Conservation (phyloP, 2,888 invertebrate genomes). For the Drymonia ruficornis region DNA sequence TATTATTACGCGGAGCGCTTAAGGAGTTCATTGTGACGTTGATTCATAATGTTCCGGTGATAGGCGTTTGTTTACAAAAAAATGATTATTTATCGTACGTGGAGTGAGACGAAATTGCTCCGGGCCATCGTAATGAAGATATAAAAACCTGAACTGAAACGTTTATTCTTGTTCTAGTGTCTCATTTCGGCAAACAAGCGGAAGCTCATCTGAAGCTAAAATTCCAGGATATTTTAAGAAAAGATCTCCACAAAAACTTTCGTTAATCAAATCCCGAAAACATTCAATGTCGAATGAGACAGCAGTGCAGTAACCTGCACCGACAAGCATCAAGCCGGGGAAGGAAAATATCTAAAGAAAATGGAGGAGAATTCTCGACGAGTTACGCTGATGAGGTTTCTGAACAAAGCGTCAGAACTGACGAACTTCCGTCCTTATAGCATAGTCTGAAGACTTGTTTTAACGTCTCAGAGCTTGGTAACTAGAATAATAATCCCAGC, state of each 20-base stretch:
- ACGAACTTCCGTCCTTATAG: not conserved
- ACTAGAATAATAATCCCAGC: too few species aligned
- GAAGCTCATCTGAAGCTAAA: not conserved
- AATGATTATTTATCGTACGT: slow-evolving; percentile 33
- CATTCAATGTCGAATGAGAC: slow-evolving; percentile 2
- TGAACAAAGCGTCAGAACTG: not conserved
- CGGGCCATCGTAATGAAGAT: not conserved
- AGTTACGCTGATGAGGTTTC: not conserved
- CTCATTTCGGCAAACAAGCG: not conserved
- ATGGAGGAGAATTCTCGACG: slow-evolving; percentile 1
- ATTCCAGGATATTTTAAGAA: not conserved
- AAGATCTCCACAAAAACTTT: not conserved
- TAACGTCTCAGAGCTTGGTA: not conserved
- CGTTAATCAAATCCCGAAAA: not conserved
- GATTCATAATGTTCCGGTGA: slow-evolving; percentile 39
- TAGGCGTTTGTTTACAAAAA: slow-evolving; percentile 37
- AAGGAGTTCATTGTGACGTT: slow-evolving; percentile 42
- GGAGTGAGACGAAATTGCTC: slow-evolving; percentile 10
- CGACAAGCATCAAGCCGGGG: not conserved
- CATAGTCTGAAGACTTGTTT: not conserved
- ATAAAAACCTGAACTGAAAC: not conserved
- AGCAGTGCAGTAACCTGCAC: slow-evolving; percentile 4
- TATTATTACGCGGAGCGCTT: slow-evolving; percentile 54
- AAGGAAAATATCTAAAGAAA: not conserved
- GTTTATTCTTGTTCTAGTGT: too few species aligned